phyloP scores from a whole-genome alignment of 1,140 invertebrate species.

The Aphis craccivora region DNA sequence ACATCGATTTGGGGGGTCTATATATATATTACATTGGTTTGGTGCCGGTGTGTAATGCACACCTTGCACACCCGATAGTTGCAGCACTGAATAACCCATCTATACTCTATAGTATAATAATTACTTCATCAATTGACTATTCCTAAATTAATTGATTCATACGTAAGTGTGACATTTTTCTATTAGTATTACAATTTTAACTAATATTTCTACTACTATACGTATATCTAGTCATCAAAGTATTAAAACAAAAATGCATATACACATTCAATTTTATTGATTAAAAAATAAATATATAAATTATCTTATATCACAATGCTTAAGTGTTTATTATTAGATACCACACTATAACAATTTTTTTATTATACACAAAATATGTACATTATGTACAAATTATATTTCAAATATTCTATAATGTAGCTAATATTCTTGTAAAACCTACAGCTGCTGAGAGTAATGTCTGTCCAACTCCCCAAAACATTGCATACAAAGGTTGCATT shows the following conservation, averaged over 20 bases:
- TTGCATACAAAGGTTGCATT: constrained; percentile 88
- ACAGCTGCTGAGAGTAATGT: constrained; percentile 87
- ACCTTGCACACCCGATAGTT: too few relatives aligned
- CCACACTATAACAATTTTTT: neutral
- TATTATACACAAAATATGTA: neutral
- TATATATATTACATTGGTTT: too few relatives aligned
- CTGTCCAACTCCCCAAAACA: constrained; percentile 93
- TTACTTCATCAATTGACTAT: too few relatives aligned
- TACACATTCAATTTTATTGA: neutral
- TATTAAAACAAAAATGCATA: neutral
- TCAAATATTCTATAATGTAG: constrained; percentile 71
- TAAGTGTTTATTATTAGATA: neutral
- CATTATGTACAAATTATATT: neutral
- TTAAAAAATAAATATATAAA: constrained; percentile 1
- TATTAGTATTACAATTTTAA: too few relatives aligned
- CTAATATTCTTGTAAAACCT: constrained; percentile 90
- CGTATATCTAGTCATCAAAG: neutral
- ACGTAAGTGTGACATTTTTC: too few relatives aligned
- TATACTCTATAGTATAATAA: too few relatives aligned
- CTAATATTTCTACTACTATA: neutral
- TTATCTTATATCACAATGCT: neutral
- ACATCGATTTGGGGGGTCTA: too few relatives aligned
- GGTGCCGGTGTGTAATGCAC: too few relatives aligned
- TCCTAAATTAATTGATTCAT: too few relatives aligned
- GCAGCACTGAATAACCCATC: too few relatives aligned